Conservation (phyloP, 1,140 invertebrate species). For the Phymastichus coffea region DNA sequence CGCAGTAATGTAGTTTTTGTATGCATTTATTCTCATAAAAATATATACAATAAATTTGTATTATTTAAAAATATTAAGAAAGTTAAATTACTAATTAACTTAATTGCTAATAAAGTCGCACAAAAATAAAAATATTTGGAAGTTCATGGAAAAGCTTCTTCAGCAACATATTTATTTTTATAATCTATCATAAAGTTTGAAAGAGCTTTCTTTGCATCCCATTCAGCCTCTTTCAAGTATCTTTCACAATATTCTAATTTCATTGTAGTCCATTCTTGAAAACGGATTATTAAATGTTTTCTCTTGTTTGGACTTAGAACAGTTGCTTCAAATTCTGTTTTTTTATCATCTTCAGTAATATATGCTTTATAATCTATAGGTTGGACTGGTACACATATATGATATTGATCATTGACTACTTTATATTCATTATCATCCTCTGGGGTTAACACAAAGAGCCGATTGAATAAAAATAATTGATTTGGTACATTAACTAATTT, state of each 20-base stretch:
- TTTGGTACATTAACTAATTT: slow-evolving; percentile 24
- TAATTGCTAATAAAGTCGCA: too few species aligned
- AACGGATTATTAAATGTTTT: slow-evolving; percentile 32
- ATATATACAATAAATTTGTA: too few species aligned
- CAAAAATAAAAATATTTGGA: too few species aligned
- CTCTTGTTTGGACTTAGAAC: slow-evolving; percentile 41
- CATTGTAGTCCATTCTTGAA: slow-evolving; percentile 39
- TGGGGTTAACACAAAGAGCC: slow-evolving; percentile 44
- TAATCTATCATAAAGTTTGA: slow-evolving; percentile 41
- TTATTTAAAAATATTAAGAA: too few species aligned
- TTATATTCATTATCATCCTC: slow-evolving; percentile 45
- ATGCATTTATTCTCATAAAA: too few species aligned
- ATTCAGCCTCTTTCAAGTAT: slow-evolving; percentile 40
- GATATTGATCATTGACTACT: slow-evolving; percentile 49
- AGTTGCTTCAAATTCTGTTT: slow-evolving; percentile 17
- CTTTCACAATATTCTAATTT: slow-evolving; percentile 38
- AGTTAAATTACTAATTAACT: too few species aligned
- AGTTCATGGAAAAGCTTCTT: slow-evolving; percentile 40
- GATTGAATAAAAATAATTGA: slow-evolving; percentile 41
- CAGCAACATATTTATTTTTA: slow-evolving; percentile 32
- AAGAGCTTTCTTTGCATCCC: slow-evolving; percentile 43
- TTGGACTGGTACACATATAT: slow-evolving; percentile 30
- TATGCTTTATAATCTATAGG: slow-evolving; percentile 19
- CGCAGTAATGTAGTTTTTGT: too few species aligned
- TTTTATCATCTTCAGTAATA: slow-evolving; percentile 27